These are phyloP conservation scores for Scaptomyza reducta DNA, from an alignment of 2,888 invertebrate genomes.

Conservation along the genomic window DNA sequence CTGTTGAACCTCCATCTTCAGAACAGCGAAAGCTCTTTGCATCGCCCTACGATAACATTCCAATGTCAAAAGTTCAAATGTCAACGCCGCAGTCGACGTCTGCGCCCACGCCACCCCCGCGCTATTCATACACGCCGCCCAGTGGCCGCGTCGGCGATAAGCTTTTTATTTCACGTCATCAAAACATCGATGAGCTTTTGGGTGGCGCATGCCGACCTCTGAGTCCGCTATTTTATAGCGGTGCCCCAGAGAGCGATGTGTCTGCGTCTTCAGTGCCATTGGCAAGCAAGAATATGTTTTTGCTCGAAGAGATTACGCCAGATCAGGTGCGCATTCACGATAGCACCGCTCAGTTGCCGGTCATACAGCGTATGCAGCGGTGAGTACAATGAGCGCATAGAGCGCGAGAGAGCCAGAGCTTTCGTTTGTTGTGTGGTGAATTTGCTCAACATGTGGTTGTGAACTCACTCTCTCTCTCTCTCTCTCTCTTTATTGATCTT, in stretches of 20 bases:
- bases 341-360: slow-evolving; percentile 89
- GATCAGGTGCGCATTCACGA: slow-evolving; percentile 92
- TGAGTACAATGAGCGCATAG: slow-evolving; percentile 77
- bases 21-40: slow-evolving; percentile 83
- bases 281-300: slow-evolving; percentile 71
- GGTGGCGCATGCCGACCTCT: slow-evolving; percentile 87
- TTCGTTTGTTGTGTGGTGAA: slow-evolving; percentile 64
- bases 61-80: slow-evolving; percentile 81
- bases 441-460: slow-evolving; percentile 70
- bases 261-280: slow-evolving; percentile 80
- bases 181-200: slow-evolving; percentile 95
- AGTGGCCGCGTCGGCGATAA: slow-evolving; percentile 69
- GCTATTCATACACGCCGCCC: slow-evolving; percentile 54
- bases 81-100: slow-evolving; percentile 37
- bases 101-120: slow-evolving; percentile 49
- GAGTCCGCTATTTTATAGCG: slow-evolving; percentile 86
- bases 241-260: slow-evolving; percentile 81
- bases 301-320: slow-evolving; percentile 89
- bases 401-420: slow-evolving; percentile 23
- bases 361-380: slow-evolving; percentile 88
- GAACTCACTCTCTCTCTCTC: slow-evolving; percentile 19
- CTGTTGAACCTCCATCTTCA: slow-evolving; percentile 17
- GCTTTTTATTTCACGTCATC: slow-evolving; percentile 92
- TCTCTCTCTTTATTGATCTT: slow-evolving; percentile 37
- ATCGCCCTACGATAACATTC: slow-evolving; percentile 90